These are phyloP conservation scores for Lagopus muta DNA, from an alignment of 2,113 vertebrate genomes.

Conservation along the genomic window DNA sequence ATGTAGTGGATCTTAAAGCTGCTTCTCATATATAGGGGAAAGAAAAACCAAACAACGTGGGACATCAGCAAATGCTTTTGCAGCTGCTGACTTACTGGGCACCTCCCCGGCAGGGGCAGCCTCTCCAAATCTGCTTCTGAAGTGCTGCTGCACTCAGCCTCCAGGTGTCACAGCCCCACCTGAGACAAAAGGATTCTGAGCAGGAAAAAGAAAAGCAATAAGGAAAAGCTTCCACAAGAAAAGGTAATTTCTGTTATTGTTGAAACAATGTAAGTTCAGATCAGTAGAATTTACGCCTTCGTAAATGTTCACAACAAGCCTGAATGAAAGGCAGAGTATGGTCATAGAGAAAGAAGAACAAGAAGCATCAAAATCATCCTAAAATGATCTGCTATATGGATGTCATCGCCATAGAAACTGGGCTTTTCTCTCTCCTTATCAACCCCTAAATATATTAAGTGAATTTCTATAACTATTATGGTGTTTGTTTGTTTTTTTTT, in stretches of 20 bases:
- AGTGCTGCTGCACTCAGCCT: neutral
- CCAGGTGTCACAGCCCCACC: neutral
- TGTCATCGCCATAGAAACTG: neutral
- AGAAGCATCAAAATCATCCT: neutral
- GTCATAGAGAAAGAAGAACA: neutral
- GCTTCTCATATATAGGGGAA: neutral
- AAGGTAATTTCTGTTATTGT: neutral
- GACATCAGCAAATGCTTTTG: neutral
- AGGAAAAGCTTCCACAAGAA: neutral
- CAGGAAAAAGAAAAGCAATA: neutral
- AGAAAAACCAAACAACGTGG: neutral
- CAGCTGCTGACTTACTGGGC: neutral
- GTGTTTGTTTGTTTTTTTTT: neutral
- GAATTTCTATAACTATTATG: neutral
- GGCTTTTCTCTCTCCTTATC: neutral
- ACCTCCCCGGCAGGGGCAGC: neutral
- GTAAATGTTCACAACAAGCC: neutral
- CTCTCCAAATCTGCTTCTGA: neutral
- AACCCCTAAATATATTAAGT: neutral
- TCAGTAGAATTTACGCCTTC: neutral
- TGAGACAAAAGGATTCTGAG: neutral
- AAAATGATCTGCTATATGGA: neutral
- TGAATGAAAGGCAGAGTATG: neutral
- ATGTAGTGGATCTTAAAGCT: neutral
- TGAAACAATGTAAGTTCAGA: neutral